A percentile compares a stretch with the other conserved stretches of the same genome.
Conservation (phyloP, 2,888 invertebrate genomes). For the Mallateleia sp. region DNA sequence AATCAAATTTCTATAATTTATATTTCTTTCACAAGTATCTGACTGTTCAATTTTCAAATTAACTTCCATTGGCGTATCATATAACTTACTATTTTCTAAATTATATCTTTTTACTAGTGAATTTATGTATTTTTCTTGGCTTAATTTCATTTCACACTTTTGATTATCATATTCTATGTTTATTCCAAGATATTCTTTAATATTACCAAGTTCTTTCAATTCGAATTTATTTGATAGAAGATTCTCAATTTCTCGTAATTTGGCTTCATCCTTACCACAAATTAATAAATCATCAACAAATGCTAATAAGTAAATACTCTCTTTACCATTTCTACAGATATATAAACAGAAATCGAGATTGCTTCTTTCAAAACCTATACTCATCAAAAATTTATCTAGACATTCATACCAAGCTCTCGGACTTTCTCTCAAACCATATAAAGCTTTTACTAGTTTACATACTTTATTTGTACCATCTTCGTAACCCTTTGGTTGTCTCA, state of each 20-base stretch:
- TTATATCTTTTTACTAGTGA: slow-evolving; percentile 25
- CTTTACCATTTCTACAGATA: not conserved
- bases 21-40: slow-evolving; percentile 31
- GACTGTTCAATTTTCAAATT: slow-evolving; percentile 37
- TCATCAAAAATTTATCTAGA: slow-evolving; percentile 66
- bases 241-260: slow-evolving; percentile 35
- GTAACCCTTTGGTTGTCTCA: slow-evolving; percentile 63
- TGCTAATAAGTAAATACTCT: not conserved
- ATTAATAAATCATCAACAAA: slow-evolving; percentile 5
- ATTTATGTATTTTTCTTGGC: slow-evolving; percentile 17
- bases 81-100: slow-evolving; percentile 33
- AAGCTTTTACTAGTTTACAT: slow-evolving; percentile 69
- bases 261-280: not conserved
- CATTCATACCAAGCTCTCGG: slow-evolving; percentile 78
- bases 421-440: slow-evolving; percentile 78
- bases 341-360: slow-evolving; percentile 49
- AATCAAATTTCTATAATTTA: slow-evolving; percentile 49
- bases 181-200: slow-evolving; percentile 40
- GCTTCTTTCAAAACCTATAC: slow-evolving; percentile 54
- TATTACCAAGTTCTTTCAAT: slow-evolving; percentile 35
- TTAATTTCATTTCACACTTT: slow-evolving; percentile 9
- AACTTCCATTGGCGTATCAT: slow-evolving; percentile 46
- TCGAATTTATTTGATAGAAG: slow-evolving; percentile 43
- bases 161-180: slow-evolving; percentile 23
- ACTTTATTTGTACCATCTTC: slow-evolving; percentile 52